phyloP scores from a whole-genome alignment of 2,113 vertebrate genomes.

The Urocynchramus pylzowi region DNA sequence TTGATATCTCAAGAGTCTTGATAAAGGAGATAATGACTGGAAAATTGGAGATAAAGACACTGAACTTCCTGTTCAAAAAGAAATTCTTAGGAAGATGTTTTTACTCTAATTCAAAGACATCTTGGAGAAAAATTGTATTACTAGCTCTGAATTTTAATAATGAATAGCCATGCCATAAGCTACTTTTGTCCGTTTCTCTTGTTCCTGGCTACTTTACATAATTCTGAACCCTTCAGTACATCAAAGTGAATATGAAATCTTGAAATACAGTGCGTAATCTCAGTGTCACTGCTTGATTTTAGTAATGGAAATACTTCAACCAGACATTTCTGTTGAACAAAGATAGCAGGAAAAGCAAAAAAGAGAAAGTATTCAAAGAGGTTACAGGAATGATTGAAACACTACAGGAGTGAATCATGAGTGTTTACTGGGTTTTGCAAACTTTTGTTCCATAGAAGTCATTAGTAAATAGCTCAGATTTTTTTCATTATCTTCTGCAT shows the following conservation, averaged over 20 bases:
- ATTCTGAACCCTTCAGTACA: background rate
- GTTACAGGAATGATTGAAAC: background rate
- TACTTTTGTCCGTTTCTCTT: background rate
- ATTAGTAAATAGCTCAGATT: background rate
- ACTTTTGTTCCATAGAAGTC: background rate
- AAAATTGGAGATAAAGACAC: background rate
- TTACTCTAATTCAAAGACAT: background rate
- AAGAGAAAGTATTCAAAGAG: background rate
- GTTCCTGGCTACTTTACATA: background rate
- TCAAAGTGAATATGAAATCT: background rate
- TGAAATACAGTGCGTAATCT: background rate
- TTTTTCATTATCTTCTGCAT: background rate
- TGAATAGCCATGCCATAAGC: background rate
- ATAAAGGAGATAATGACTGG: background rate
- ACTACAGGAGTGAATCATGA: background rate
- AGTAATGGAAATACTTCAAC: background rate
- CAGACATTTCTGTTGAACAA: background rate
- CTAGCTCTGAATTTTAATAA: slow-evolving; percentile 10
- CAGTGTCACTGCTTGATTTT: background rate
- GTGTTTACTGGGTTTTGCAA: background rate
- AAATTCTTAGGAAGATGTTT: background rate
- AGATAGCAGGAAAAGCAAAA: background rate
- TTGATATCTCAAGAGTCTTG: background rate
- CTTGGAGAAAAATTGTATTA: background rate
- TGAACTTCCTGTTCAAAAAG: background rate